Percentiles rank a stretch among this genome's conserved stretches.
These are phyloP conservation scores for Zoanthus solanderi DNA, from an alignment of 92 coral and sea anemone genomes.

Conservation along the genomic window DNA sequence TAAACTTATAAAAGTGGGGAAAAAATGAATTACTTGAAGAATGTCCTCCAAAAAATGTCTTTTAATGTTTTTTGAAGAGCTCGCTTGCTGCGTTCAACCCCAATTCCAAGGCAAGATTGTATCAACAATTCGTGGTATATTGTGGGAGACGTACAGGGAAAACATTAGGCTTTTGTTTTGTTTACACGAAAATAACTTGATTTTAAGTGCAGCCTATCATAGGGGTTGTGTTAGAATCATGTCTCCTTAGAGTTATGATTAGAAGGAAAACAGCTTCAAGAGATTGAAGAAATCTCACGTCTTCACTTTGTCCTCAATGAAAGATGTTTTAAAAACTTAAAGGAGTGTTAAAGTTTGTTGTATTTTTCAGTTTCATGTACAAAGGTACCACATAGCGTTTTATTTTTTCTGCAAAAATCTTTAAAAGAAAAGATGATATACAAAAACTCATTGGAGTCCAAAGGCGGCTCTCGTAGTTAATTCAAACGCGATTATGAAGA, in stretches of 20 bases:
- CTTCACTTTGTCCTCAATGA: neutral
- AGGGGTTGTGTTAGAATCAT: neutral
- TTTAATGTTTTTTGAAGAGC: constrained; percentile 13
- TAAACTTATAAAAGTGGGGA: neutral
- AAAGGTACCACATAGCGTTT: neutral
- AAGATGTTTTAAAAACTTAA: no score
- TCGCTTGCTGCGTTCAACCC: constrained; percentile 9
- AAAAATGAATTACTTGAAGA: constrained; percentile 59
- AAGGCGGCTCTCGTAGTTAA: neutral
- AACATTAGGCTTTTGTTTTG: constrained; percentile 28
- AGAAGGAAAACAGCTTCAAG: neutral
- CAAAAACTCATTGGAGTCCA: constrained; percentile 3
- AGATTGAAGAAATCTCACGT: neutral
- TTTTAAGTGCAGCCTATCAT: constrained; percentile 34
- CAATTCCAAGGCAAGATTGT: constrained; percentile 33
- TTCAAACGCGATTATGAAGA: constrained; percentile 5
- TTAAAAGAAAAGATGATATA: neutral
- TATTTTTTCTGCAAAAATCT: neutral
- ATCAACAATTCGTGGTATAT: constrained; percentile 37
- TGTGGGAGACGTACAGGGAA: constrained; percentile 21
- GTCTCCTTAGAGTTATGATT: neutral
- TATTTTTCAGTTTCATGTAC: neutral
- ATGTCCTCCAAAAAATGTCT: constrained; percentile 29
- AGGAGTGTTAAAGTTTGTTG: neutral
- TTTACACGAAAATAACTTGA: constrained; percentile 40